Evolutionary conservation across 37 sponge, comb jelly and placozoan species (phyloP).

Genomic region (Spongia lamella): DNA sequence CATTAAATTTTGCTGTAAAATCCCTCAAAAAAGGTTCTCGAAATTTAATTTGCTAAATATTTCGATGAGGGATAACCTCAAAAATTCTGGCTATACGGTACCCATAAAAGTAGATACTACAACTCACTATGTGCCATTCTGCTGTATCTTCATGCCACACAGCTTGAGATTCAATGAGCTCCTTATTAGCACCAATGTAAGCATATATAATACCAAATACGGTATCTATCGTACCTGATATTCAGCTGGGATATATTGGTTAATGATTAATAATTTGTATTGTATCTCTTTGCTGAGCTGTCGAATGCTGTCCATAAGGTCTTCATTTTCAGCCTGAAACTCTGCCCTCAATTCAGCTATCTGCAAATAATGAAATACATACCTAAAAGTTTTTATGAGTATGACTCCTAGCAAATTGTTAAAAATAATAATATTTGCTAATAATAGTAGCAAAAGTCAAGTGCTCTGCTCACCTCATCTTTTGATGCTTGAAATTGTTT

Average conservation of each 20-base stretch:
- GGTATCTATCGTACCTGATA: constrained; percentile 79
- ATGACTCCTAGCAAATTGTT: too few relatives aligned
- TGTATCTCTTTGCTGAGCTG: constrained; percentile 76
- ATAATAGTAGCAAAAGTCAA: too few relatives aligned
- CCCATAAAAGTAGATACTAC: too few relatives aligned
- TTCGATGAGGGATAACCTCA: too few relatives aligned
- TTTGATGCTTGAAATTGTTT: constrained; percentile 83
- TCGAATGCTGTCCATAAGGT: constrained; percentile 74
- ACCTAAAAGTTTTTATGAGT: background rate
- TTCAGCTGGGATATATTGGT: constrained; percentile 77
- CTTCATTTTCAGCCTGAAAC: constrained; percentile 80
- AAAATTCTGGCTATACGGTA: too few relatives aligned
- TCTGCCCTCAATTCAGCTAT: constrained; percentile 81
- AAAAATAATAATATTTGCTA: too few relatives aligned
- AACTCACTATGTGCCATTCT: constrained; percentile 93
- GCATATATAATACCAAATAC: constrained; percentile 4
- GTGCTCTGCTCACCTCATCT: constrained; percentile 70
- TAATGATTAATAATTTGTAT: constrained; percentile 70
- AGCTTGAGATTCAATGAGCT: constrained; percentile 64
- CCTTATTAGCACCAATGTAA: constrained; percentile 16
- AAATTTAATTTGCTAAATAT: too few relatives aligned
- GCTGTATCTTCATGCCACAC: constrained; percentile 93
- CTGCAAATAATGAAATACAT: constrained; percentile 29
- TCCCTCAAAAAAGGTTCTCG: too few relatives aligned
- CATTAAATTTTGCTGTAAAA: too few relatives aligned